phyloP scores from a whole-genome alignment of 37 sponge, comb jelly and placozoan genomes.

The Bolinopsis microptera region DNA sequence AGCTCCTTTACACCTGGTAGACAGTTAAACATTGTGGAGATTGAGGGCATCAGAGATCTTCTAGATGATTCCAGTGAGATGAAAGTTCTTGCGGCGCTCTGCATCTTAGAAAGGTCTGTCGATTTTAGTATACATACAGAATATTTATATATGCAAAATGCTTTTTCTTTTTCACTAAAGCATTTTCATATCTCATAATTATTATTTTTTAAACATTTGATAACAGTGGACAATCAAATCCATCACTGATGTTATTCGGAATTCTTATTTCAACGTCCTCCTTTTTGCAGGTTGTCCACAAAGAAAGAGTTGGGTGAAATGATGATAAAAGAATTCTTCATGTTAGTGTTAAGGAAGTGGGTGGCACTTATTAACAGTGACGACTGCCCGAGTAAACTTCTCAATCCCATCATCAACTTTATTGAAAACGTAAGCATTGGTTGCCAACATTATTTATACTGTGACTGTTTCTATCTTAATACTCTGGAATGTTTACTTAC shows the following conservation, averaged over 20 bases:
- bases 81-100: neutral
- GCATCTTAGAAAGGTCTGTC: neutral
- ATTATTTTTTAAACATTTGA: no score
- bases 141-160: no score
- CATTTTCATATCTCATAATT: no score
- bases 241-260: no score
- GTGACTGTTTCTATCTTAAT: no score
- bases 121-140: no score
- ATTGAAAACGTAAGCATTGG: slow-evolving; percentile 35
- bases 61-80: neutral
- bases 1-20: neutral
- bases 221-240: no score
- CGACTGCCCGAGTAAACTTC: neutral
- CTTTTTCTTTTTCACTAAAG: no score
- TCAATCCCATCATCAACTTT: neutral
- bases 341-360: neutral
- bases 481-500: no score
- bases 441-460: no score
- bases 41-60: neutral
- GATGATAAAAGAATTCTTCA: neutral
- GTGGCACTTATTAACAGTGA: neutral
- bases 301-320: neutral
- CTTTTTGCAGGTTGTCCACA: neutral
- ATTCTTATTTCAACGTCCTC: no score
- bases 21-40: neutral